These are phyloP conservation scores for Cotesia vestalis DNA, from an alignment of 1,140 invertebrate genomes.

Conservation along the genomic window DNA sequence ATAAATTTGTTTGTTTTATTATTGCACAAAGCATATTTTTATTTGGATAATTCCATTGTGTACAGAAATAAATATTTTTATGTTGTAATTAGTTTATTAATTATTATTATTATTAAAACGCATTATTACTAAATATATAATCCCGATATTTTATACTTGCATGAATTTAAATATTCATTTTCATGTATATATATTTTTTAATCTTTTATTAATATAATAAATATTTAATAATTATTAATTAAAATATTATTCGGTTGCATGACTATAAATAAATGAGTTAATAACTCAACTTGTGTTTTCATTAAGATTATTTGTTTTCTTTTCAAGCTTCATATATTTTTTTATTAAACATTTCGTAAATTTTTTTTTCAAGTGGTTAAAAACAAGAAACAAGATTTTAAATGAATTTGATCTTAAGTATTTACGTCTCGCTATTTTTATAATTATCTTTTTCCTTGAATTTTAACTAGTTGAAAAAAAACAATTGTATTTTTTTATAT, in stretches of 20 bases:
- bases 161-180: conserved; percentile 16
- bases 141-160: conserved; percentile 1
- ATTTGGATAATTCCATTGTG: conserved; percentile 62
- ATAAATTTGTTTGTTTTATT: conserved; percentile 30
- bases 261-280: conserved; percentile 25
- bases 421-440: conserved; percentile 17
- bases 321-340: not conserved
- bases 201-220: too few species aligned
- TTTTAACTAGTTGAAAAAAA: not conserved
- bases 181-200: not conserved
- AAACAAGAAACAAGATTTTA: not conserved
- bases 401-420: not conserved
- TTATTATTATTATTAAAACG: conserved; percentile 41
- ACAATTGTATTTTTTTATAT: not conserved
- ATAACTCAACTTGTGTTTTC: conserved; percentile 1
- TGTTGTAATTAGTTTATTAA: conserved; percentile 56
- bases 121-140: conserved; percentile 23
- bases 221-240: conserved; percentile 28
- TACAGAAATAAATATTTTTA: conserved; percentile 60
- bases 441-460: not conserved
- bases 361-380: conserved; percentile 10
- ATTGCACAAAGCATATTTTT: conserved; percentile 53
- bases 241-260: conserved; percentile 7
- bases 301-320: conserved; percentile 6
- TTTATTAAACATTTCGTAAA: not conserved